These are phyloP conservation scores for Galago senegalensis DNA, from an alignment of 2,797 vertebrate genomes.

Conservation along the genomic window DNA sequence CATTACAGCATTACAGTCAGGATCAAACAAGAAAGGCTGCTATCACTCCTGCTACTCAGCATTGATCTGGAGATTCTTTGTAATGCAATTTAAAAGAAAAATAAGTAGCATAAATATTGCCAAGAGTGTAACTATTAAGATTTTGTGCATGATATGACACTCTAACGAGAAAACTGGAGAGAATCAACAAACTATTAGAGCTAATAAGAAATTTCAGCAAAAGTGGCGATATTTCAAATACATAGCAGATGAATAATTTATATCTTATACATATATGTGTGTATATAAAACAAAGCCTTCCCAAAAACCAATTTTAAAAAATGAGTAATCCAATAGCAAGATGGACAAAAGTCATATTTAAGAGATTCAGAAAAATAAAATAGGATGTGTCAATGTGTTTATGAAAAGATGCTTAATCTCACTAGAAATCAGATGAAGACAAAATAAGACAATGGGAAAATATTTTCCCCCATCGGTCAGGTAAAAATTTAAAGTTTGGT, in stretches of 20 bases:
- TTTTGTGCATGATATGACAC: slow-evolving; percentile 20
- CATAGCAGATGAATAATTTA: background rate
- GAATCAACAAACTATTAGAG: slow-evolving; percentile 17
- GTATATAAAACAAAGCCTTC: background rate
- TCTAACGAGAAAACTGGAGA: slow-evolving; percentile 31
- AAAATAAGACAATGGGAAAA: background rate
- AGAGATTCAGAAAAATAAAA: slow-evolving; percentile 46
- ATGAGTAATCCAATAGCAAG: slow-evolving; percentile 9
- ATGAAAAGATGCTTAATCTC: background rate
- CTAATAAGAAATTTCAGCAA: slow-evolving; percentile 34
- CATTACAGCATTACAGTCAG: background rate
- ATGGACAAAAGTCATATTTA: background rate
- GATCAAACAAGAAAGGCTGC: background rate
- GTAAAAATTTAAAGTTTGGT: background rate
- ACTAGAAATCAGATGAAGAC: background rate
- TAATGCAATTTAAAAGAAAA: slow-evolving; percentile 44
- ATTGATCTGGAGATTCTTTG: background rate
- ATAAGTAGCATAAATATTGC: slow-evolving; percentile 31
- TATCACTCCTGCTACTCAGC: background rate
- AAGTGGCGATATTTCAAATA: slow-evolving; percentile 46
- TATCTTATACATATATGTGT: background rate
- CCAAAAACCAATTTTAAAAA: background rate
- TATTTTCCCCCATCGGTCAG: background rate
- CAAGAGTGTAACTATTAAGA: background rate
- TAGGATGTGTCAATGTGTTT: background rate